Evolutionary conservation across 2,888 invertebrate genomes (phyloP).

Genomic region (Troides oblongomaculatus): DNA sequence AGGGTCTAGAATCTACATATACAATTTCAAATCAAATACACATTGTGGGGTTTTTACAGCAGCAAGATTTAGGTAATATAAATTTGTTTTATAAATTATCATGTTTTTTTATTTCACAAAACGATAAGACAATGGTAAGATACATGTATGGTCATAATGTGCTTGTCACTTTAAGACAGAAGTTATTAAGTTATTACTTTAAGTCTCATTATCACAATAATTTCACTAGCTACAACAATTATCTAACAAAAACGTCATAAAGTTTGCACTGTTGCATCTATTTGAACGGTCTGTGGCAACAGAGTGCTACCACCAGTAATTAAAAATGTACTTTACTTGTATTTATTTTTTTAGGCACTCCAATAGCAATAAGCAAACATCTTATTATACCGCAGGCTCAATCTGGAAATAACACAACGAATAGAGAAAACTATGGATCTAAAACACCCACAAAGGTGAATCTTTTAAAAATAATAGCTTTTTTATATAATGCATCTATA

Average conservation of each 20-base stretch:
- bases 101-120: no score
- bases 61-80: slow-evolving; percentile 86
- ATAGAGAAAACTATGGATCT: slow-evolving; percentile 68
- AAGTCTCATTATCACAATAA: no score
- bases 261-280: no score
- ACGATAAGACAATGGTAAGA: no score
- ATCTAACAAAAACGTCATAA: no score
- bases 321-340: not conserved
- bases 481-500: not conserved
- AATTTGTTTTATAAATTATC: not conserved
- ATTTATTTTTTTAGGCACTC: slow-evolving; percentile 82
- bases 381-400: slow-evolving; percentile 88
- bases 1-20: slow-evolving; percentile 78
- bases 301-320: not conserved
- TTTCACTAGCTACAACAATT: no score
- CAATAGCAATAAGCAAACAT: slow-evolving; percentile 94
- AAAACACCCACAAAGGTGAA: slow-evolving; percentile 68
- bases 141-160: no score
- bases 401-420: slow-evolving; percentile 56
- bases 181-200: no score
- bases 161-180: no score
- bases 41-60: slow-evolving; percentile 93
- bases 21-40: slow-evolving; percentile 86
- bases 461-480: not conserved
- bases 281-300: no score